phyloP scores from a whole-genome alignment of 2,797 vertebrate genomes.

The Vultur gryphus region DNA sequence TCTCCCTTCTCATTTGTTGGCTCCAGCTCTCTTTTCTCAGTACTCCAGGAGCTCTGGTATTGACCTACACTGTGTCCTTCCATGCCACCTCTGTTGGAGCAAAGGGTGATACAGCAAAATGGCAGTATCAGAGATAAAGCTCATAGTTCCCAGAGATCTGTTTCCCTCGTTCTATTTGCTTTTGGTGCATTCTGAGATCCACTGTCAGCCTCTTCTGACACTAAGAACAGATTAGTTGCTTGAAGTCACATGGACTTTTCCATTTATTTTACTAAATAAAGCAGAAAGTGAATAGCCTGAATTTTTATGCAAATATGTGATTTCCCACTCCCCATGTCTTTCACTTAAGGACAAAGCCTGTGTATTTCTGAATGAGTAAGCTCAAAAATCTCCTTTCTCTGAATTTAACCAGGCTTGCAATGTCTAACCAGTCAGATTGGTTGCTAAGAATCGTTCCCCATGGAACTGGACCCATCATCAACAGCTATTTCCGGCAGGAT shows the following conservation, averaged over 20 bases:
- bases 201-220: not conserved
- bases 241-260: not conserved
- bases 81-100: not conserved
- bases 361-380: not conserved
- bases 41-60: not conserved
- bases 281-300: not conserved
- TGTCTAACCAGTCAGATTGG: not conserved
- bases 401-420: not conserved
- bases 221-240: not conserved
- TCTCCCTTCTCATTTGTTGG: not conserved
- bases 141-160: not conserved
- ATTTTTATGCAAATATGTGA: not conserved
- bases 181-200: not conserved
- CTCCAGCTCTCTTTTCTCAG: not conserved
- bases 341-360: not conserved
- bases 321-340: not conserved
- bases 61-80: not conserved
- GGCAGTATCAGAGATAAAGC: not conserved
- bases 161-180: not conserved
- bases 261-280: conserved; percentile 57
- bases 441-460: not conserved
- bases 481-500: not conserved
- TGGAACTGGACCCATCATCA: not conserved
- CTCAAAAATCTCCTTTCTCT: not conserved
- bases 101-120: not conserved